Conservation (phyloP, 2,888 invertebrate genomes). For the Dicyrtomina minuta region DNA sequence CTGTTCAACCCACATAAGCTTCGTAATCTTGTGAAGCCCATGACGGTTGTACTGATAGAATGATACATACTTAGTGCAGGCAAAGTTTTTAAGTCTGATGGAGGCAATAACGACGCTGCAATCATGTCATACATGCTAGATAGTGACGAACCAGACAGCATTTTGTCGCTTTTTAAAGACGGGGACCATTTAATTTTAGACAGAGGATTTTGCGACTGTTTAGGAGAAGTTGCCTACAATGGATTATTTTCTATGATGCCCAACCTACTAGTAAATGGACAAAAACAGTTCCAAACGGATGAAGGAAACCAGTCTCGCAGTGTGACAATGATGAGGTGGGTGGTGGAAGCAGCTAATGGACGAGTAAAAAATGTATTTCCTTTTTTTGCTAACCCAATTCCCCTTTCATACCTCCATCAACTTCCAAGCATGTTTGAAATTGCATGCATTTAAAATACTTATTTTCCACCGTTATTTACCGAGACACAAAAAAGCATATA, state of each 20-base stretch:
- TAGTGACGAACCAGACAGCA: too few species aligned
- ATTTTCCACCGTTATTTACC: neutral
- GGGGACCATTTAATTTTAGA: conserved; percentile 23
- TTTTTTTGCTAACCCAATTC: too few species aligned
- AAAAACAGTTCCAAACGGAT: neutral
- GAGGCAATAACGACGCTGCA: too few species aligned
- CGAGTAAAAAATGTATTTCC: too few species aligned
- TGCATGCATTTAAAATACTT: neutral
- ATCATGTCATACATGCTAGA: too few species aligned
- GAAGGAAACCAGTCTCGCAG: neutral
- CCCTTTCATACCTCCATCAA: too few species aligned
- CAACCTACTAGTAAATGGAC: too few species aligned
- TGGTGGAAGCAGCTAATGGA: conserved; percentile 34
- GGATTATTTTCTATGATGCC: too few species aligned
- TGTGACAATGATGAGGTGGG: conserved; percentile 29
- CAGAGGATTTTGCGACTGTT: conserved; percentile 28
- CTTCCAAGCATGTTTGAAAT: neutral
- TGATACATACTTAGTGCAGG: conserved; percentile 27
- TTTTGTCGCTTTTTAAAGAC: neutral
- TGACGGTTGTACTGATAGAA: conserved; percentile 20
- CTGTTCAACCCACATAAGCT: too few species aligned
- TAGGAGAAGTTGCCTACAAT: too few species aligned
- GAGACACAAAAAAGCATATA: neutral
- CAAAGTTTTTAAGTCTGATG: too few species aligned
- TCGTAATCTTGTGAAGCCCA: too few species aligned